These are phyloP conservation scores for Cochlearius cochlearius DNA, from an alignment of 2,113 vertebrate species.

Conservation along the genomic window DNA sequence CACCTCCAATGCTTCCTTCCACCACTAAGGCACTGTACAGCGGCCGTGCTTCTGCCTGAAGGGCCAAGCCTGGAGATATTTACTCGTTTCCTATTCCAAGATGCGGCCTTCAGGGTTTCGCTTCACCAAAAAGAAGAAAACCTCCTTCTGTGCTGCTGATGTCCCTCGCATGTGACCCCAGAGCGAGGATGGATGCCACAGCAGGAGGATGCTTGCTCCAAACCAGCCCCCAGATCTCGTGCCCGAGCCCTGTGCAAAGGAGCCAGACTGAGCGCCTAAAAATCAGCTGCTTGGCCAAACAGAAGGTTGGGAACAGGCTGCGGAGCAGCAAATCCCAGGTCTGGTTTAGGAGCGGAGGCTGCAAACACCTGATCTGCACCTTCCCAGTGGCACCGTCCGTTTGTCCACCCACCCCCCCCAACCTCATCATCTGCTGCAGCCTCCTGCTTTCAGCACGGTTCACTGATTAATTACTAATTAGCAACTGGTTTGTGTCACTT, in stretches of 20 bases:
- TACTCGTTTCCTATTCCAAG: neutral
- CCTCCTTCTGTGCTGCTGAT: neutral
- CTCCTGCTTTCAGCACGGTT: neutral
- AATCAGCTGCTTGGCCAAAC: neutral
- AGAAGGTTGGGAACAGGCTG: accelerated
- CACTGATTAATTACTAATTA: conserved; percentile 20
- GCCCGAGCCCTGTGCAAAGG: accelerated
- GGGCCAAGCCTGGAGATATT: neutral
- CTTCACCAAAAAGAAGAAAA: neutral
- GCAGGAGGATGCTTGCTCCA: neutral
- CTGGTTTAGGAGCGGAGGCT: neutral
- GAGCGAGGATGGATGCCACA: neutral
- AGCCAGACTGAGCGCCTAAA: neutral
- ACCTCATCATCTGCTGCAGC: neutral
- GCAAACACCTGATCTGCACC: neutral
- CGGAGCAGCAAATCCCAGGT: neutral
- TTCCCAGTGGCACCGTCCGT: accelerated
- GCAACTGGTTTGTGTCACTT: neutral
- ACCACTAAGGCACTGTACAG: neutral
- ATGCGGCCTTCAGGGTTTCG: neutral
- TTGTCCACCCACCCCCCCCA: neutral
- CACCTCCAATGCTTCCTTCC: accelerated
- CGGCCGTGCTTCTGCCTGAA: accelerated
- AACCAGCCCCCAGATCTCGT: neutral
- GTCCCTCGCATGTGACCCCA: accelerated